These are phyloP conservation scores for Cryptotis parvus DNA, from an alignment of 2,113 vertebrate genomes.

Conservation along the genomic window DNA sequence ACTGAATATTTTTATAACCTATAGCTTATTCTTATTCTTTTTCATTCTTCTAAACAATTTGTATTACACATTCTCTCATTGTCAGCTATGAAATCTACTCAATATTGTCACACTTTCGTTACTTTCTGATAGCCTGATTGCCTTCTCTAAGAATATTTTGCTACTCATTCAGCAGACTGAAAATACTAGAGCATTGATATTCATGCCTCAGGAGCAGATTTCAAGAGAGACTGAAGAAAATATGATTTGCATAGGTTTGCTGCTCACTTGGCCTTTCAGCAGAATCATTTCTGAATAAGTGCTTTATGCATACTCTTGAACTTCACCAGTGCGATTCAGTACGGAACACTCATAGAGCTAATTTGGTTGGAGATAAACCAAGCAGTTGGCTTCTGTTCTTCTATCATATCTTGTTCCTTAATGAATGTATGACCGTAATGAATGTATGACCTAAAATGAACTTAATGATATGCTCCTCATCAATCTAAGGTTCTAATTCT, in stretches of 20 bases:
- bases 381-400: not conserved
- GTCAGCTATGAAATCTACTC: not conserved
- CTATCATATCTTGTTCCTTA: too few species aligned
- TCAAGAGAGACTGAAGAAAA: not conserved
- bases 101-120: not conserved
- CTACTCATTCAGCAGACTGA: not conserved
- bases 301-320: not conserved
- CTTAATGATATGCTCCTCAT: too few species aligned
- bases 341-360: not conserved
- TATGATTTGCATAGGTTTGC: too few species aligned
- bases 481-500: not conserved
- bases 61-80: not conserved
- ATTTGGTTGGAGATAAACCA: not conserved
- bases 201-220: not conserved
- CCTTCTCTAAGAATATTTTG: not conserved
- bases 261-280: not conserved
- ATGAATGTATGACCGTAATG: too few species aligned
- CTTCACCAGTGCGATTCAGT: not conserved
- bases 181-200: not conserved
- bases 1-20: not conserved
- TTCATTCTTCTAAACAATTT: not conserved
- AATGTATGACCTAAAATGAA: not conserved
- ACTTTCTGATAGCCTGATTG: not conserved
- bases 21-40: not conserved
- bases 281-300: not conserved